Base-by-base conservation (phyloP, 2,888 invertebrate genomes). In the Merodon equestris region DNA sequence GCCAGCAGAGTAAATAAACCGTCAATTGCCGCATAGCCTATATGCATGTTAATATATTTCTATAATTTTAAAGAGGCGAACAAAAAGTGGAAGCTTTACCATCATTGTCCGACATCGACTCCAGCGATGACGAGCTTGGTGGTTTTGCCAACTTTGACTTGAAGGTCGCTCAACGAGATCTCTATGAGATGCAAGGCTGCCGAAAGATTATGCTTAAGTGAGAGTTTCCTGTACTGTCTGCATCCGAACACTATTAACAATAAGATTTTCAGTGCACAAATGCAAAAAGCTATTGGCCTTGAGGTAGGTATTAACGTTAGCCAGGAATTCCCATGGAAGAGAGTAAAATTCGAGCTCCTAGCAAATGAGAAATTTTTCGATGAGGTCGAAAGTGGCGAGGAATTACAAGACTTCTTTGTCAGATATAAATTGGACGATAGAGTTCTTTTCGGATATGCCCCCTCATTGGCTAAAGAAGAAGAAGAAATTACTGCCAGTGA, bases 321-420 rank as follows among this genome's bases (percentile, higher is more conserved):
- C 0, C 91, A 92, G 14, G 94, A 95, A 85, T 92, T 91, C 84
- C 94, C 95, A 0, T 95, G 94, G 94, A 93, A 92, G 75, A 90
- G 89, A 73, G 88, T 94, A 0, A 89, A 88, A 15, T 94, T 92
- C 86, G 90, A 91, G 36, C 88, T 91, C 48, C 88, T 95, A 1
- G 89, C 91, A 56, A 93, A 94, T 83, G 27, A 7, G n/a, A 90
- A 91, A 60, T 90, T 95, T 2, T 85, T 87, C 18, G 86, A 87
- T 34, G 84, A 91, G 76, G 77, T 89, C 0, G 90, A 91, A 0
- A 90, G 91, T 67, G 89, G 90, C 34, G 88, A 86, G 17, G 82
- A 86, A 1, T 67, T 91, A 5, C 87, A 86, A 71, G 86, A 89
- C 13, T 84, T 88, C 14, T 85, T 92, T 57, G 87, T 89, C 66